A percentile compares a stretch with the other conserved stretches of the same genome.
These are phyloP conservation scores for Eledone cirrhosa DNA, from an alignment of 2,888 invertebrate species.

Conservation along the genomic window DNA sequence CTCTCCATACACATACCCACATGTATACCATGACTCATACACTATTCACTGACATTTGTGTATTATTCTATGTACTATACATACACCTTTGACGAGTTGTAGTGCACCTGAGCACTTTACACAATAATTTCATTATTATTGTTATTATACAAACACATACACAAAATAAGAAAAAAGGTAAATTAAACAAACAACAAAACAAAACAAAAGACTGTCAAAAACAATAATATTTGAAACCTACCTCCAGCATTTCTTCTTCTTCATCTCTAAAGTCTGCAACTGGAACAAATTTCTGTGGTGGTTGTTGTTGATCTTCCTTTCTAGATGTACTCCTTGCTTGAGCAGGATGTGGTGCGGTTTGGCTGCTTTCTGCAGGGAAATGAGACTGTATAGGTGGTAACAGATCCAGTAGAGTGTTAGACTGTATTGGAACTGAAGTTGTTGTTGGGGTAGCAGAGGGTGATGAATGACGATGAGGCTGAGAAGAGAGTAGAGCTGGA, in stretches of 20 bases:
- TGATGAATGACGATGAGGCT: neutral
- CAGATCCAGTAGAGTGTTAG: constrained; percentile 11
- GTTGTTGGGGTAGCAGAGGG: constrained; percentile 16
- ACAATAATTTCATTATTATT: no score
- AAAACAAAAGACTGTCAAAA: no score
- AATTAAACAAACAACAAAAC: no score
- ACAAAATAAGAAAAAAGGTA: no score
- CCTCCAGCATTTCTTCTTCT: constrained; percentile 26
- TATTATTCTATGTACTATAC: no score
- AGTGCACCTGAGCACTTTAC: no score
- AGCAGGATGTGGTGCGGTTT: neutral
- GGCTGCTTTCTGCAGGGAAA: constrained; percentile 13
- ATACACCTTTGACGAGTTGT: no score
- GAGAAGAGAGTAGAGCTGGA: neutral
- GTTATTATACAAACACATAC: no score
- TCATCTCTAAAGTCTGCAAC: constrained; percentile 27
- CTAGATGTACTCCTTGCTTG: neutral
- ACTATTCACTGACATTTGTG: no score
- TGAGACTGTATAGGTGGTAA: constrained; percentile 11
- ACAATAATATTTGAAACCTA: no score
- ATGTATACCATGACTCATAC: no score
- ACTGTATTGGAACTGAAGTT: constrained; percentile 20
- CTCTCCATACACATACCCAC: no score
- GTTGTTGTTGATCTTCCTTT: constrained; percentile 6
- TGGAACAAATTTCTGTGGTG: constrained; percentile 23